These are phyloP conservation scores for Acleris sparsana DNA, from an alignment of 2,888 invertebrate species.

Conservation along the genomic window DNA sequence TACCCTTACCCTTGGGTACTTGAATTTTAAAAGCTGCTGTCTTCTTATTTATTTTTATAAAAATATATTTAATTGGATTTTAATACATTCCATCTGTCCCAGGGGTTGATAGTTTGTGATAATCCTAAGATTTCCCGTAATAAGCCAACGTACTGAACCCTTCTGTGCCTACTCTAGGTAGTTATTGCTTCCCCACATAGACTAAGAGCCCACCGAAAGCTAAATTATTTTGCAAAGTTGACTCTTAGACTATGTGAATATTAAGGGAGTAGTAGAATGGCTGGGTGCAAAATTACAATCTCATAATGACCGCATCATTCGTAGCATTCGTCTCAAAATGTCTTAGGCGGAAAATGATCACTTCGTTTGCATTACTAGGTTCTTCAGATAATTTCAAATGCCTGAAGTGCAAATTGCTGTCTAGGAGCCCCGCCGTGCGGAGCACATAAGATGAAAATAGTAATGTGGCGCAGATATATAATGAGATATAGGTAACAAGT, in stretches of 20 bases:
- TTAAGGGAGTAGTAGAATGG: too few species aligned
- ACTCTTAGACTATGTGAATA: slow-evolving; percentile 29
- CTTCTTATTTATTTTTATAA: slow-evolving; percentile 15
- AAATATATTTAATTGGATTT: slow-evolving; percentile 19
- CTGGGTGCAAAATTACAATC: too few species aligned
- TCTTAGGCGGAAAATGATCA: too few species aligned
- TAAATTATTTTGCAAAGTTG: slow-evolving; percentile 37
- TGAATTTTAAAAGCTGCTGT: slow-evolving; percentile 27
- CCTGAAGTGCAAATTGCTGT: too few species aligned
- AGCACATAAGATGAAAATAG: too few species aligned
- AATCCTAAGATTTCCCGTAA: slow-evolving; percentile 73
- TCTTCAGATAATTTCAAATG: too few species aligned
- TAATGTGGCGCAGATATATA: too few species aligned
- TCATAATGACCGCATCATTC: too few species aligned
- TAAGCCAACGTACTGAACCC: slow-evolving; percentile 83
- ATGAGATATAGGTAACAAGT: too few species aligned
- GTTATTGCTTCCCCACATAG: slow-evolving; percentile 54
- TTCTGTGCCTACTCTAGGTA: slow-evolving; percentile 80
- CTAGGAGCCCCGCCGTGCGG: too few species aligned
- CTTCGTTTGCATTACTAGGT: too few species aligned
- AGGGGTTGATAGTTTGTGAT: slow-evolving; percentile 77
- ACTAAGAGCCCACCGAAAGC: slow-evolving; percentile 24
- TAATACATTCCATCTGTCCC: slow-evolving; percentile 68
- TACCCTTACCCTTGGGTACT: slow-evolving; percentile 69
- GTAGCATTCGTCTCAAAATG: too few species aligned